Conservation (phyloP, 2,888 invertebrate species). For the Lochmaea capreae region DNA sequence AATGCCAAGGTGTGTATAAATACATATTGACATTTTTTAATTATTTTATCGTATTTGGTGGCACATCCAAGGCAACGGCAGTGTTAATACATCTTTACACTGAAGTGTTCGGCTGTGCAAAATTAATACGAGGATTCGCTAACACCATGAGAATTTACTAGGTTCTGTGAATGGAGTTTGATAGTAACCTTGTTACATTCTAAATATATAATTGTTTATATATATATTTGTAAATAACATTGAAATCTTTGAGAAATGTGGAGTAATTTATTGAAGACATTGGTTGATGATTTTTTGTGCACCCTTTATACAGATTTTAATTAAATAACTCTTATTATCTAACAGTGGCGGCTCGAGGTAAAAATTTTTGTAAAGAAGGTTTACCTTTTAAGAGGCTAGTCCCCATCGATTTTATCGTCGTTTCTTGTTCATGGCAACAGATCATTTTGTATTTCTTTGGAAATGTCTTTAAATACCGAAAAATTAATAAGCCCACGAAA, state of each 20-base stretch:
- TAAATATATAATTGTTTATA: neutral
- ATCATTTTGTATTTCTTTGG: too few relatives aligned
- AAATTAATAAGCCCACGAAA: too few relatives aligned
- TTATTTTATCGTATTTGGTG: neutral
- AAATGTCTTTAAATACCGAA: too few relatives aligned
- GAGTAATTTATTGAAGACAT: neutral
- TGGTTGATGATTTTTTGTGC: too few relatives aligned
- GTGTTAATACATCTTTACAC: conserved; percentile 25
- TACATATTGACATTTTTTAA: too few relatives aligned
- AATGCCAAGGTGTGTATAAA: conserved; percentile 30
- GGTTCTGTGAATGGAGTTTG: conserved; percentile 41
- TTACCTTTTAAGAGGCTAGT: too few relatives aligned
- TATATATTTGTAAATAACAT: neutral
- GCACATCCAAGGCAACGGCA: conserved; percentile 41
- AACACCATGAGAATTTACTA: conserved; percentile 39
- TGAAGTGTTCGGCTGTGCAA: conserved; percentile 51
- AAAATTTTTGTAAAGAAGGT: too few relatives aligned
- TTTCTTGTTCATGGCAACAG: too few relatives aligned
- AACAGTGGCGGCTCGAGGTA: too few relatives aligned
- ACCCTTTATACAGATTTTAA: too few relatives aligned
- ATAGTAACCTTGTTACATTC: conserved; percentile 39
- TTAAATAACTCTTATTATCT: too few relatives aligned
- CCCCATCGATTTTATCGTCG: too few relatives aligned
- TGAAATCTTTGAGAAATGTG: neutral
- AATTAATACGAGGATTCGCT: conserved; percentile 41